Evolutionary conservation across 2,113 vertebrate genomes (phyloP).

Genomic region (Suncus etruscus): DNA sequence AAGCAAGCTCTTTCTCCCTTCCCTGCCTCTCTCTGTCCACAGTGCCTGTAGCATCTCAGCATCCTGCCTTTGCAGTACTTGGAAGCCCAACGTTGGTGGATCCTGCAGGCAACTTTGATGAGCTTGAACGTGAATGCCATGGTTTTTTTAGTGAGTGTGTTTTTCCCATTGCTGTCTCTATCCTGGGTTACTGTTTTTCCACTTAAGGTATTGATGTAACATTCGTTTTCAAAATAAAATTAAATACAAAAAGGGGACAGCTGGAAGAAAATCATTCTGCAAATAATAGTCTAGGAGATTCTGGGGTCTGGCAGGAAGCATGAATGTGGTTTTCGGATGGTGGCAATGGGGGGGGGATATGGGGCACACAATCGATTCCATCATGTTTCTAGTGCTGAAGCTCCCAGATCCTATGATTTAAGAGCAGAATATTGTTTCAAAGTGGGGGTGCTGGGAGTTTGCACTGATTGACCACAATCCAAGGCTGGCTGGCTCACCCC

Average conservation of each 20-base stretch:
- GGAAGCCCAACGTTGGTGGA: no score
- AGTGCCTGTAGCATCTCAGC: no score
- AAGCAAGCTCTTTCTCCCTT: no score
- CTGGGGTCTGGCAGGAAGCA: conserved; percentile 42
- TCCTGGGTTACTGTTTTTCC: neutral
- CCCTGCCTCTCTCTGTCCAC: no score
- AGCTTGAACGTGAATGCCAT: fast-evolving
- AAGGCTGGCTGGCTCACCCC: neutral
- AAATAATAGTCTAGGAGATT: conserved; percentile 16
- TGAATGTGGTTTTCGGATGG: neutral
- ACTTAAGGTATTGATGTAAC: neutral
- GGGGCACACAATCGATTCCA: neutral
- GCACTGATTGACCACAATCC: neutral
- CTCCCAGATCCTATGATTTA: neutral
- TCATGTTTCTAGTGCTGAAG: neutral
- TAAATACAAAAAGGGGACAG: conserved; percentile 22
- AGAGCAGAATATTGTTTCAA: neutral
- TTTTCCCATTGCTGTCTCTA: neutral
- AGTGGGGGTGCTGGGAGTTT: neutral
- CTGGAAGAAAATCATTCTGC: conserved; percentile 52
- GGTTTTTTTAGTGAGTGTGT: neutral
- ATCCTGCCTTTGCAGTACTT: no score
- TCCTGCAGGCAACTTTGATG: no score
- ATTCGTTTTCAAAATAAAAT: conserved; percentile 68
- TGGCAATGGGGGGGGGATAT: neutral